These are phyloP conservation scores for Drosophila rufa DNA, from an alignment of 1,140 invertebrate genomes.

Conservation along the genomic window DNA sequence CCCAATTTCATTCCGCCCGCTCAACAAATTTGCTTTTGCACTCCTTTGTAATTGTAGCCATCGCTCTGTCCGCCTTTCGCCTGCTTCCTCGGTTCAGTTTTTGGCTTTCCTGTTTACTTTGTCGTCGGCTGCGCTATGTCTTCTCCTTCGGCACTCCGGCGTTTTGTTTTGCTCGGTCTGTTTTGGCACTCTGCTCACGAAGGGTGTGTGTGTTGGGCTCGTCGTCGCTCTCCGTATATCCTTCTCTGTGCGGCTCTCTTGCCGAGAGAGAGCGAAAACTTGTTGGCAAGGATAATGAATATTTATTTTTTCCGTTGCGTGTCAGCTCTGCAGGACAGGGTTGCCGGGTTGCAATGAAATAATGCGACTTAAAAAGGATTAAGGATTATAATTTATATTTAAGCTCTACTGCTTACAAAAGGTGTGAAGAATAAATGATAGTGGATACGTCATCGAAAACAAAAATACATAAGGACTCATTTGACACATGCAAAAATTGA, in stretches of 20 bases:
- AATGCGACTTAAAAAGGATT: not conserved
- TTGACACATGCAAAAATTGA: not conserved
- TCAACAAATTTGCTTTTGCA: conserved; percentile 38
- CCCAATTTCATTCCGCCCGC: conserved; percentile 7
- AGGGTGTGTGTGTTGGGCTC: conserved; percentile 18
- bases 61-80: conserved; percentile 13
- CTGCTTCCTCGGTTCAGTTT: conserved; percentile 25
- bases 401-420: not conserved
- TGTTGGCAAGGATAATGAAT: conserved; percentile 64
- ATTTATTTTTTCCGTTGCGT: conserved; percentile 31
- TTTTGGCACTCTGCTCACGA: conserved; percentile 34
- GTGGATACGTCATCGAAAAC: not conserved
- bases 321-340: conserved; percentile 38
- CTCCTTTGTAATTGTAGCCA: conserved; percentile 33
- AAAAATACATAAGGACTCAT: not conserved
- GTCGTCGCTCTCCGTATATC: not conserved
- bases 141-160: conserved; percentile 34
- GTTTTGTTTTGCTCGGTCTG: conserved; percentile 75
- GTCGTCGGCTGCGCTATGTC: conserved; percentile 43
- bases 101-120: conserved; percentile 57
- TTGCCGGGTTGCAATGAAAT: conserved; percentile 21
- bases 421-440: not conserved
- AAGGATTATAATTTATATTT: not conserved
- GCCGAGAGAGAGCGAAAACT: conserved; percentile 56
- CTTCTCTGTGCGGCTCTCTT: conserved; percentile 14